phyloP scores from a whole-genome alignment of 2,888 invertebrate genomes.

The Macrosoma leucophasiata region DNA sequence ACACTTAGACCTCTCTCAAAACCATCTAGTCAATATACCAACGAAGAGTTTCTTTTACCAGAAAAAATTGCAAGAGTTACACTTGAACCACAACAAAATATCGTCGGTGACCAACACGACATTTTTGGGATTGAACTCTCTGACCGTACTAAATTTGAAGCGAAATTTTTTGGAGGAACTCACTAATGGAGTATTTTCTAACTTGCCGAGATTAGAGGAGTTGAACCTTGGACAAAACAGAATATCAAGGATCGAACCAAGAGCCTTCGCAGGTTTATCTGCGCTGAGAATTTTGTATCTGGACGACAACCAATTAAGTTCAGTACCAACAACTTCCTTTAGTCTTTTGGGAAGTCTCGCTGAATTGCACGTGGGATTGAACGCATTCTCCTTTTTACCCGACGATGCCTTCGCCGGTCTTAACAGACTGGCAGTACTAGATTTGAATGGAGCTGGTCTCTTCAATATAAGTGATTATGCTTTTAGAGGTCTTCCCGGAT shows the following conservation, averaged over 20 bases:
- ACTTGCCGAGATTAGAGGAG: constrained; percentile 86
- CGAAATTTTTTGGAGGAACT: constrained; percentile 89
- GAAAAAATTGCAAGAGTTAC: constrained; percentile 87
- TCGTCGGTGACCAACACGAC: constrained; percentile 87
- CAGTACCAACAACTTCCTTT: constrained; percentile 85
- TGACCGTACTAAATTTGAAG: constrained; percentile 87
- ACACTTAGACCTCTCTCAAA: constrained; percentile 88
- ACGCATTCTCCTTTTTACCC: constrained; percentile 84
- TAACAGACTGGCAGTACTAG: constrained; percentile 83
- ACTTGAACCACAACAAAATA: constrained; percentile 89
- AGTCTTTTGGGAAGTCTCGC: constrained; percentile 85
- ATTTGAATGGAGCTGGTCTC: constrained; percentile 87
- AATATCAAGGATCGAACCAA: constrained; percentile 85
- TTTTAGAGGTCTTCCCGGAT: constrained; percentile 83
- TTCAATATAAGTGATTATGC: constrained; percentile 86
- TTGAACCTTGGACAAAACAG: constrained; percentile 90
- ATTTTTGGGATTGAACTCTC: constrained; percentile 84
- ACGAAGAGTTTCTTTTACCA: constrained; percentile 86
- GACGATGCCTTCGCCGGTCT: constrained; percentile 87
- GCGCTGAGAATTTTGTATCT: constrained; percentile 87
- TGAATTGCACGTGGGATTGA: constrained; percentile 89
- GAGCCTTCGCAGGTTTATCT: constrained; percentile 84
- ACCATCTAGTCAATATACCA: constrained; percentile 88
- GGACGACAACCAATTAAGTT: constrained; percentile 88
- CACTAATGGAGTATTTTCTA: constrained; percentile 83